Evolutionary conservation across 2,888 invertebrate genomes (phyloP), one percentile per base, ranked within the genome.

Genomic region (Agrochola litura): DNA sequence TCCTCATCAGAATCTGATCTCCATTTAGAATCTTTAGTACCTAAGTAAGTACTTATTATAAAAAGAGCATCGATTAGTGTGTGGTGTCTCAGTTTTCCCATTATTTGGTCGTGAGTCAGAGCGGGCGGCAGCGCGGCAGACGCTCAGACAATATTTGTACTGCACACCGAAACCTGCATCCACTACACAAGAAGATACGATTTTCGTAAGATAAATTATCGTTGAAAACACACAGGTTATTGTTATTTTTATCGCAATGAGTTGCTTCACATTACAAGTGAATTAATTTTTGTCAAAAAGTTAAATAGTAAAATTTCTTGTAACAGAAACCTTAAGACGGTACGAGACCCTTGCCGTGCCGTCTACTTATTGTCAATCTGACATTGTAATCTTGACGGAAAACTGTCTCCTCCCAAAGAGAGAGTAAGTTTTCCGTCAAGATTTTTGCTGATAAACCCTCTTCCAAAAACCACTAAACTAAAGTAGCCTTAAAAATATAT

Each of bases 111-210:
- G 75, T 91, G 91, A 91, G 83, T 90, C 91, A 91, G 69, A 60
- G 63, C 64, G 67, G 46, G 63, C 63, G 75, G 61, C 69, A 52
- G 77, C 75, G 82, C 60, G 73, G 87, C 92, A 92, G 93, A 92
- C 93, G 86, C 80, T 82, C 84, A 79, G 91, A 90, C 91, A 94
- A 93, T 94, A 94, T 94, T 94, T 93, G 91, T 79, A 86, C 79
- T 89, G 88, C 81, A 83, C 88, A 85, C 88, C 79, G 83, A 88
- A 84, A 73, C 66, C 75, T 60, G 43, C 79, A 6, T 60, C 52
- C 77, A 37, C 30, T 43, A 79, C 83, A 90, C 81, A 70, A 12
- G 8, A 46, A 85, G 88, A 81, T 86, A 81, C 37, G 54, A 75
- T 71, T 58, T 66, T 9, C 0, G 8, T 49, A 25, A 54, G 43